A percentile compares a stretch with the other conserved stretches of the same genome.
phyloP scores from a whole-genome alignment of 2,888 invertebrate genomes.

The Dinocampus coccinellae region DNA sequence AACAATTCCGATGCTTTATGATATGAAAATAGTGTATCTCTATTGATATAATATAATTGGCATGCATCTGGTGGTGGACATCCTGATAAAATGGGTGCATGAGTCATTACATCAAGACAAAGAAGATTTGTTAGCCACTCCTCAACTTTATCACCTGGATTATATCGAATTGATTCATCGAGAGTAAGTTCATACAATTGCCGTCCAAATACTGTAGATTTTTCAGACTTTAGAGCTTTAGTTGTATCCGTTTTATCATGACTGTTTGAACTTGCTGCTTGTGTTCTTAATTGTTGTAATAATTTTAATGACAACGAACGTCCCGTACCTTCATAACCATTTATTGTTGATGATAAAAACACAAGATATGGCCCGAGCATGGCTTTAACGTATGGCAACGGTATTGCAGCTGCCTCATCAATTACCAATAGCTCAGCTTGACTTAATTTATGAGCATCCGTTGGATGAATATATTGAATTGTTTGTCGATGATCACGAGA shows the following conservation, averaged over 20 bases:
- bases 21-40: slow-evolving; percentile 97
- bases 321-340: slow-evolving; percentile 99
- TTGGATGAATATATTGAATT: slow-evolving; percentile 96
- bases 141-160: slow-evolving; percentile 88
- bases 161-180: slow-evolving; percentile 93
- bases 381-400: slow-evolving; percentile 89
- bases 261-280: slow-evolving; percentile 72
- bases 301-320: slow-evolving; percentile 95
- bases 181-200: slow-evolving; percentile 76
- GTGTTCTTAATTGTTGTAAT: slow-evolving; percentile 85
- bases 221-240: slow-evolving; percentile 64
- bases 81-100: slow-evolving; percentile 78
- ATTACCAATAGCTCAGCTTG: slow-evolving; percentile 96
- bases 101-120: slow-evolving; percentile 88
- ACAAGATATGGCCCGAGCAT: slow-evolving; percentile 93
- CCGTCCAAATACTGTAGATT: slow-evolving; percentile 67
- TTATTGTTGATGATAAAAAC: slow-evolving; percentile 96
- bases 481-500: slow-evolving; percentile 93
- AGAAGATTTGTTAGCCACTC: slow-evolving; percentile 91
- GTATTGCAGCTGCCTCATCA: slow-evolving; percentile 99
- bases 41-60: slow-evolving; percentile 87
- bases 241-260: slow-evolving; percentile 69
- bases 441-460: slow-evolving; percentile 87
- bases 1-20: slow-evolving; percentile 94
- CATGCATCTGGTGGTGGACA: slow-evolving; percentile 92